Evolutionary conservation across 1,140 invertebrate genomes (phyloP), one percentile per base, ranked within the genome.

Genomic region (Caerostris extrusa): DNA sequence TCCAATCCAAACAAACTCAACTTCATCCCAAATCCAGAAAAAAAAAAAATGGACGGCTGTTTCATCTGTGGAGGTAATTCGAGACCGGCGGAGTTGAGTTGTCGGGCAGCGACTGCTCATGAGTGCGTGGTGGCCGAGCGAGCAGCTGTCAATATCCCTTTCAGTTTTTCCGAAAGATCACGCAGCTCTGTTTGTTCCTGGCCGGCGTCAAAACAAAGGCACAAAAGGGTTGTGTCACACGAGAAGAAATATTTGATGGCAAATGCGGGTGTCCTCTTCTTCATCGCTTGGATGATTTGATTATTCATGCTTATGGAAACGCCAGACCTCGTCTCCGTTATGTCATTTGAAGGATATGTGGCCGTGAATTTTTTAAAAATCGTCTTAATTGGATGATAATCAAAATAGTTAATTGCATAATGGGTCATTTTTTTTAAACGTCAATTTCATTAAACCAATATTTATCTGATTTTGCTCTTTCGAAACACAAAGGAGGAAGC

Each of bases 21-120:
- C 34, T 77, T 77, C 71, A 77, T 77, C 34, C 53, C 71, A 5
- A 77, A 10, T 12, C 3, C 3, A 2, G 34, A 8, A 19, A 34
- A 4, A 8, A 77, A 77, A 53, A 77, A 77, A 77, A 77, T 12
- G 3, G 10, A 64, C 12, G 71, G 71, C 71, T 77, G 71, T 77
- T 77, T 50, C 34, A 77, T 77, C 71, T 50, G 34, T 10, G 14
- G 34, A 12, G 71, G 71, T 77, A 77, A 77, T 53, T 77, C 71
- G 71, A 77, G 71, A 77, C 7, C 19, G 10, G 71, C 50, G 34
- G 71, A 77, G 34, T 77, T 77, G 71, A 77, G 71, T 77, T 34
- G 8, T 7, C 17, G 12, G 61, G 61, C 61, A 12, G 61, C 61
- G 34, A 34, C 34, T 34, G 34, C 34, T 34, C 34, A 34, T 34